phyloP scores from a whole-genome alignment of 2,113 vertebrate genomes.

The Siphamia tubifer region DNA sequence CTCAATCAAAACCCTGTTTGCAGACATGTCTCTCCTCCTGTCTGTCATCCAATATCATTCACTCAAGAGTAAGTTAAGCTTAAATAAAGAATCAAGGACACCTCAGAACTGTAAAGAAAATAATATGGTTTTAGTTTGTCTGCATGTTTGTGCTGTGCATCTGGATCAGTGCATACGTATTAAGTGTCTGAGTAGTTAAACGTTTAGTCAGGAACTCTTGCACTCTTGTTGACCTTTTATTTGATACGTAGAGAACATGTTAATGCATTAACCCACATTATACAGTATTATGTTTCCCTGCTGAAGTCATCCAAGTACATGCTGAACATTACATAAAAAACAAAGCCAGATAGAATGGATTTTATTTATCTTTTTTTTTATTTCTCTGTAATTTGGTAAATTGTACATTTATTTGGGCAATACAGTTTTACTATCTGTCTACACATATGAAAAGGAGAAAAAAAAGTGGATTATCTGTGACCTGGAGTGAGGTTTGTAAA shows the following conservation, averaged over 20 bases:
- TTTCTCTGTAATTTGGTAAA: slow-evolving; percentile 66
- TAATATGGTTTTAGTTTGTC: background rate
- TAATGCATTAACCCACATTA: background rate
- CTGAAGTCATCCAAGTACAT: background rate
- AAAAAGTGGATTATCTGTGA: slow-evolving; percentile 23
- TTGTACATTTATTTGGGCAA: slow-evolving; percentile 55
- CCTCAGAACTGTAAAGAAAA: background rate
- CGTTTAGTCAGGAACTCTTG: too few relatives aligned
- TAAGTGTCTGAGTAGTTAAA: background rate
- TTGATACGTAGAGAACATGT: background rate
- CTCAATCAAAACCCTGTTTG: background rate
- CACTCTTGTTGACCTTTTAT: too few relatives aligned
- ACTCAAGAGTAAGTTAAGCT: background rate
- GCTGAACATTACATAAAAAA: background rate
- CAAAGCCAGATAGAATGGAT: slow-evolving; percentile 8
- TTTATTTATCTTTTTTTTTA: slow-evolving; percentile 76
- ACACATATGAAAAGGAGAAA: slow-evolving; percentile 50
- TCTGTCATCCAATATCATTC: slow-evolving; percentile 9
- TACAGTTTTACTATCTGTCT: slow-evolving; percentile 15
- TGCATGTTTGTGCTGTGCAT: background rate
- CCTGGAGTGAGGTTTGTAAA: slow-evolving; percentile 18
- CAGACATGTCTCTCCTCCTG: background rate
- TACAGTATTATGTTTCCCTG: background rate
- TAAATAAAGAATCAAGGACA: slow-evolving; percentile 15
- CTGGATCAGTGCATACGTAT: background rate